Conservation (phyloP, 2,888 invertebrate species). For the Chromoteleia sp. region DNA sequence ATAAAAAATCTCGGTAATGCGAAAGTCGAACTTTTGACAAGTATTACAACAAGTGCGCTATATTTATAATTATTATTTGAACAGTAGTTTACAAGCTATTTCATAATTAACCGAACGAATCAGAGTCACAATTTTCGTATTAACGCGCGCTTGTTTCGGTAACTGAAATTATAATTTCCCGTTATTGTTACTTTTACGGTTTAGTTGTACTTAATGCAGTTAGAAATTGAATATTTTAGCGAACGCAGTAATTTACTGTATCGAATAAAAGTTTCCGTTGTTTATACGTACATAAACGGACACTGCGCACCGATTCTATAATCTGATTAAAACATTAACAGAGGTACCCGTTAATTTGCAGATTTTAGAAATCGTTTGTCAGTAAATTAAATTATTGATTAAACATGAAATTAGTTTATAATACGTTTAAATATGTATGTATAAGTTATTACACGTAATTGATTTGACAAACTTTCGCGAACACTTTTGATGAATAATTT, state of each 20-base stretch:
- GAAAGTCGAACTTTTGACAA: no score
- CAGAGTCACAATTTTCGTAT: background rate
- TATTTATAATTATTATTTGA: no score
- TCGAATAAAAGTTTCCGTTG: slow-evolving; percentile 25
- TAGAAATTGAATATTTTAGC: slow-evolving; percentile 23
- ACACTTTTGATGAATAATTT: background rate
- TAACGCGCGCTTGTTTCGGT: no score
- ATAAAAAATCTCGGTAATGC: background rate
- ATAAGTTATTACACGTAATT: slow-evolving; percentile 4
- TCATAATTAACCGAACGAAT: no score
- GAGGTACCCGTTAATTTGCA: slow-evolving; percentile 15
- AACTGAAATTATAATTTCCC: no score
- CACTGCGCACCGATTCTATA: slow-evolving; percentile 16
- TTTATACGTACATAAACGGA: slow-evolving; percentile 20
- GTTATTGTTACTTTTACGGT: no score
- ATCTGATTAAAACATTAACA: slow-evolving; percentile 42
- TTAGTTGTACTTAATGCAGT: slow-evolving; percentile 12
- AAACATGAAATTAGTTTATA: slow-evolving; percentile 9
- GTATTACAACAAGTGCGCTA: no score
- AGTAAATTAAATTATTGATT: slow-evolving; percentile 9
- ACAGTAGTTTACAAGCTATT: no score
- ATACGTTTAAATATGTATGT: slow-evolving; percentile 3
- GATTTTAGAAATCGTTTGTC: slow-evolving; percentile 23
- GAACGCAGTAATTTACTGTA: slow-evolving; percentile 15
- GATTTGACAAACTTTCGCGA: background rate